A percentile compares a stretch with the other conserved stretches of the same genome.
These are phyloP conservation scores for Paraescarpia echinospica DNA, from an alignment of 1,140 invertebrate genomes.

Conservation along the genomic window DNA sequence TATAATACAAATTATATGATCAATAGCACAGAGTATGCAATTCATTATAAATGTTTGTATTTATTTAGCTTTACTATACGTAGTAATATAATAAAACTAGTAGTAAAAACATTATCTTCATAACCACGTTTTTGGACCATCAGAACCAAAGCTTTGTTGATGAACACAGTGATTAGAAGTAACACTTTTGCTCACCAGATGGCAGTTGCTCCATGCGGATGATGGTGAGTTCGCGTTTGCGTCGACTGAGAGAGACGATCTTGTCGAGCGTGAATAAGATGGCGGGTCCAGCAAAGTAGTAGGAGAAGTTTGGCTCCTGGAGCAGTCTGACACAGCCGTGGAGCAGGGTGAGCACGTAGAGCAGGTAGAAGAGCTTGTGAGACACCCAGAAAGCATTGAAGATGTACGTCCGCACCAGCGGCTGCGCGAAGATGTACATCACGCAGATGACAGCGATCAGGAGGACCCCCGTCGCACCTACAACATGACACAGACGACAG, in stretches of 20 bases:
- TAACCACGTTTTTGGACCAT: neutral
- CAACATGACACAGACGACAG: slow-evolving; percentile 91
- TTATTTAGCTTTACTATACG: neutral
- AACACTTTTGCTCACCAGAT: slow-evolving; percentile 66
- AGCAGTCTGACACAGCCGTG: slow-evolving; percentile 77
- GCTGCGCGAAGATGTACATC: slow-evolving; percentile 97
- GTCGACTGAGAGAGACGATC: slow-evolving; percentile 74
- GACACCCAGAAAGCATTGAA: slow-evolving; percentile 82
- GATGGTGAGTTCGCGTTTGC: slow-evolving; percentile 83
- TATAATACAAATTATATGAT: too few relatives aligned
- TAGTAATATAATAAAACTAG: neutral
- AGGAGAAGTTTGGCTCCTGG: slow-evolving; percentile 81
- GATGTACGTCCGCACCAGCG: slow-evolving; percentile 83
- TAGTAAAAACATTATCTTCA: neutral
- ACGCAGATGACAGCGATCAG: slow-evolving; percentile 92
- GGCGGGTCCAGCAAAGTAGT: slow-evolving; percentile 92
- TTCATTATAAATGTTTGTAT: neutral
- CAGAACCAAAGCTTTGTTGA: neutral
- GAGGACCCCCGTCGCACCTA: slow-evolving; percentile 90
- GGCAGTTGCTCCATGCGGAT: slow-evolving; percentile 93
- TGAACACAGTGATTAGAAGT: neutral
- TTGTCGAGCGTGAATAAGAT: slow-evolving; percentile 89
- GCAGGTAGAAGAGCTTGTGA: slow-evolving; percentile 87
- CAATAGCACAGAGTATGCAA: neutral
- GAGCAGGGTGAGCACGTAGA: slow-evolving; percentile 88